Conservation (phyloP, 2,888 invertebrate genomes). For the Ephialtes manifestator region DNA sequence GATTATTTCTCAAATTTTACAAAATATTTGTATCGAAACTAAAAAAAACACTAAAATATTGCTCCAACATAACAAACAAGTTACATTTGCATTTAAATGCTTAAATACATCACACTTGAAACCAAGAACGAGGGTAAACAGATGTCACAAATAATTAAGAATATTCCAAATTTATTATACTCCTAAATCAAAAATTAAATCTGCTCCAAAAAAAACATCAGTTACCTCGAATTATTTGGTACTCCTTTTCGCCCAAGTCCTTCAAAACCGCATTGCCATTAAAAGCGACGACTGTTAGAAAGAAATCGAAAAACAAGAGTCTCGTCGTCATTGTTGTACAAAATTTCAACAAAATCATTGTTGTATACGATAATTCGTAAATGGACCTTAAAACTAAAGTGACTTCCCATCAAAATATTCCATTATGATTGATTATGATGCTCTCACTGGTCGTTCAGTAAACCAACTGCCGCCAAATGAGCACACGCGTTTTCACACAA, state of each 20-base stretch:
- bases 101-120: too few species aligned
- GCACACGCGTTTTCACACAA: neutral
- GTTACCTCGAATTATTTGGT: constrained; percentile 78
- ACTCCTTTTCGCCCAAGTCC: constrained; percentile 80
- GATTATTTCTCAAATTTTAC: too few species aligned
- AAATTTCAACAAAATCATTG: neutral
- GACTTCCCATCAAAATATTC: too few species aligned
- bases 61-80: too few species aligned
- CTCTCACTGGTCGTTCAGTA: too few species aligned
- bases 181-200: neutral
- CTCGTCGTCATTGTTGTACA: constrained; percentile 5
- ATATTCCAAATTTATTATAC: neutral
- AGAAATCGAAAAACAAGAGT: constrained; percentile 55
- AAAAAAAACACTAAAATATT: too few species aligned
- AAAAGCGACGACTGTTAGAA: constrained; percentile 59
- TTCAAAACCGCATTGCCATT: constrained; percentile 73
- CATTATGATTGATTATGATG: too few species aligned
- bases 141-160: neutral
- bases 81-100: too few species aligned
- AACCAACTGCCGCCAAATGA: neutral
- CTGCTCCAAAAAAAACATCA: neutral
- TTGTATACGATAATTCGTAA: neutral
- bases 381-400: too few species aligned
- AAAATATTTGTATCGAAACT: too few species aligned
- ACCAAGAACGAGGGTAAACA: too few species aligned